These are phyloP conservation scores for Rhinophrynus dorsalis DNA, from an alignment of 2,797 vertebrate genomes.

Conservation along the genomic window DNA sequence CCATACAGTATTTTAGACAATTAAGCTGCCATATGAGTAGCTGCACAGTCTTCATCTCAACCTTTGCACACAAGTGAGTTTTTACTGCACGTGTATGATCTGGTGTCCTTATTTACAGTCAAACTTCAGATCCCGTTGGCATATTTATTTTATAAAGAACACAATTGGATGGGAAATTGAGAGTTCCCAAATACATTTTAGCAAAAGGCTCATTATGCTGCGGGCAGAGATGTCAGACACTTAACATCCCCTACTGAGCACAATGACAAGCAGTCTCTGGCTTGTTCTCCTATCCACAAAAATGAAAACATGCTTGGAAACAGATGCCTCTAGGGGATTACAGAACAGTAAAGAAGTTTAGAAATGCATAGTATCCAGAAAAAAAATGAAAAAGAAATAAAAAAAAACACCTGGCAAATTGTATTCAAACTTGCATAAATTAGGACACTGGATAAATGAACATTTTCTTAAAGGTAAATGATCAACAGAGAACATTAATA, in stretches of 20 bases:
- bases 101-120: slow-evolving; percentile 36
- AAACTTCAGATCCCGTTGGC: slow-evolving; percentile 8
- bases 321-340: neutral
- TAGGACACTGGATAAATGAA: too few relatives aligned
- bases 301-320: neutral
- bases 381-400: too few relatives aligned
- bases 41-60: neutral
- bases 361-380: neutral
- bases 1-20: neutral
- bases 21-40: neutral
- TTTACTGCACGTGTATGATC: slow-evolving; percentile 3
- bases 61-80: neutral
- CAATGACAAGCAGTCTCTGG: slow-evolving; percentile 4
- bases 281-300: neutral
- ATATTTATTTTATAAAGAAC: slow-evolving; percentile 32
- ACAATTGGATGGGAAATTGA: slow-evolving; percentile 34
- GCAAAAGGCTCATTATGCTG: slow-evolving; percentile 5
- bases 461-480: too few relatives aligned
- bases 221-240: slow-evolving; percentile 36
- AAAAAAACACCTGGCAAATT: too few relatives aligned
- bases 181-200: slow-evolving; percentile 5
- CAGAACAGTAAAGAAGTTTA: neutral
- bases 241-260: slow-evolving; percentile 1
- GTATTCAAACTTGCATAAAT: too few relatives aligned
- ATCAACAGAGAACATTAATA: too few relatives aligned